Base-by-base conservation (phyloP, 2,113 vertebrate genomes). In the Amphiprion ocellaris region DNA sequence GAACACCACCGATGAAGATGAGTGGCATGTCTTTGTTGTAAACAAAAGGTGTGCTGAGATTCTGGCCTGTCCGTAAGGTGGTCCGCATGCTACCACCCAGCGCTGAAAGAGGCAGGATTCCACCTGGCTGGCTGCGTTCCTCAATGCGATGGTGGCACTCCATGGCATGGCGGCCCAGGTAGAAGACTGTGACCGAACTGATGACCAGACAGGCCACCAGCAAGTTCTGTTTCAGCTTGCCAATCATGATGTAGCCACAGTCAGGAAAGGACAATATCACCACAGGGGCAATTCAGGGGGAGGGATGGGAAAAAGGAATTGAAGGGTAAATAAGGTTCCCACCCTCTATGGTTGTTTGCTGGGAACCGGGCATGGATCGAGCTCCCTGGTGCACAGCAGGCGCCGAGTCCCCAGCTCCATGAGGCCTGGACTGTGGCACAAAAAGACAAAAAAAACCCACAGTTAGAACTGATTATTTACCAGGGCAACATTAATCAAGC, bases 21-120 rank as follows among this genome's bases (percentile, higher is more conserved):
- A 99, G 95, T 1, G 98, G 98, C 97, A 97, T 99, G 94, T 98
- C 97, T 91, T 99, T 99, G 94, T 96, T 96, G 93, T 99, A 99
- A 72, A 96, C 80, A 52, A 95, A 91, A 10, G 92, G 95, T 69
- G 90, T 95, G 46, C 89, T 96, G 28, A 72, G 70, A 5, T 87
- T 87, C 26, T 94, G 84, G 55, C 92, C 92, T 0, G 95, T 94
- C 50, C 94, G 89, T 39, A 84, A 66, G 0, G 96, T 94, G 70
- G 94, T 93, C 74, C 91, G 82, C 82, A 88, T 62, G 2, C 83
- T 76, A 28, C 96, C 95, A 23, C 86, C 66, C 21, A 94, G 70
- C 0, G 89, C 89, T 0, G 92, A 92, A 46, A 92, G 59, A 19
- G 88, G 82, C 69, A 93, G 69, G 7, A 88, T 26, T 2, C 79